phyloP scores from a whole-genome alignment of 2,797 vertebrate species.

The Tapera naevia region DNA sequence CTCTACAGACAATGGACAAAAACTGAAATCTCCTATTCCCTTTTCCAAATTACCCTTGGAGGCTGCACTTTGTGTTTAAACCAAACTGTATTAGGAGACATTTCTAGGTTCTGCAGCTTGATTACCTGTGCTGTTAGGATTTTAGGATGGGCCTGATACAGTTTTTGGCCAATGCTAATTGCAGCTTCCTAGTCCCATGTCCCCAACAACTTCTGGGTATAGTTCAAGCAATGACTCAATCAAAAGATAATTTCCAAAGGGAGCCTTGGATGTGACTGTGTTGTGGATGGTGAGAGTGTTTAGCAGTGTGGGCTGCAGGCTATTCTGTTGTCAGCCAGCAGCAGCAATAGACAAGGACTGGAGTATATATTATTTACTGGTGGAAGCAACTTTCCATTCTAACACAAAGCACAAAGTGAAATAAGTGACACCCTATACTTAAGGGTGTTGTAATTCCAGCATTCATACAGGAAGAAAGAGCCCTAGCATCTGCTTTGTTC shows the following conservation, averaged over 20 bases:
- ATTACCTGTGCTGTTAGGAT: not conserved
- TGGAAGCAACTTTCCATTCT: not conserved
- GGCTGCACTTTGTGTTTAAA: not conserved
- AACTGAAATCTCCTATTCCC: not conserved
- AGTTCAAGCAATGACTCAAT: not conserved
- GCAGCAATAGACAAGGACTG: not conserved
- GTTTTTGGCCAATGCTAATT: not conserved
- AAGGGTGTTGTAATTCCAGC: not conserved
- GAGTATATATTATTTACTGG: not conserved
- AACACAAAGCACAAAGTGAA: not conserved
- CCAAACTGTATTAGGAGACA: not conserved
- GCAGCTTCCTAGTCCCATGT: not conserved
- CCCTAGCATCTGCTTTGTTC: not conserved
- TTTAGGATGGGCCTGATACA: not conserved
- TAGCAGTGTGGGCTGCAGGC: not conserved
- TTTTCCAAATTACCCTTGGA: not conserved
- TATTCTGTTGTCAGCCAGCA: not conserved
- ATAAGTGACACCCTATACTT: not conserved
- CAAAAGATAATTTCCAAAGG: not conserved
- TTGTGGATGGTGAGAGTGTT: not conserved
- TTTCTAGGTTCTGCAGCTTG: not conserved
- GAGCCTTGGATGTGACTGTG: not conserved
- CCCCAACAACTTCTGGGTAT: not conserved
- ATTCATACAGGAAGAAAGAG: not conserved
- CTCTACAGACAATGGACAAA: not conserved